phyloP scores from a whole-genome alignment of 2,797 vertebrate genomes.

The Lindbergichthys nudifrons region DNA sequence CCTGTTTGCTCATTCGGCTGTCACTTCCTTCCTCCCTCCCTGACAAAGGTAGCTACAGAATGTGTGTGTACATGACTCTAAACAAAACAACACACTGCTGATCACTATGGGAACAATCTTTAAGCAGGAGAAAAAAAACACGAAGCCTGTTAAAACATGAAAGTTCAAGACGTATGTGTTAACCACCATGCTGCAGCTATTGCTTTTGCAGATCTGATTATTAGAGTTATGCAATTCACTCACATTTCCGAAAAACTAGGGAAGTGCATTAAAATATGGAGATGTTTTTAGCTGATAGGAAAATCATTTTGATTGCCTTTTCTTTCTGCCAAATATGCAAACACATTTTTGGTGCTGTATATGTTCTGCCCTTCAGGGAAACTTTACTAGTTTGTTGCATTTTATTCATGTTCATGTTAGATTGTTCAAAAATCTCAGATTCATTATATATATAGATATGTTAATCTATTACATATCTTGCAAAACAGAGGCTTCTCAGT shows the following conservation, averaged over 20 bases:
- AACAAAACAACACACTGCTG: slow-evolving; percentile 59
- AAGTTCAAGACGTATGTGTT: background rate
- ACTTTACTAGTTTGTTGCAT: background rate
- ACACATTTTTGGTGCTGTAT: background rate
- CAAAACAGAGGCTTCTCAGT: slow-evolving; percentile 47
- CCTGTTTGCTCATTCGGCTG: slow-evolving; percentile 79
- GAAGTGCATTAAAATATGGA: slow-evolving; percentile 42
- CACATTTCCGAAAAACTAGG: slow-evolving; percentile 13
- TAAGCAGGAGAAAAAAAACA: background rate
- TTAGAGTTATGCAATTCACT: slow-evolving; percentile 15
- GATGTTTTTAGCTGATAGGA: slow-evolving; percentile 30
- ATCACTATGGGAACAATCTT: slow-evolving; percentile 41
- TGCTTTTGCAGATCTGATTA: slow-evolving; percentile 20
- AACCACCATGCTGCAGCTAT: background rate
- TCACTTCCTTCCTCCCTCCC: slow-evolving; percentile 74
- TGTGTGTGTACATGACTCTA: slow-evolving; percentile 51
- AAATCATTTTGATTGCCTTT: background rate
- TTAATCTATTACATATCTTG: slow-evolving; percentile 31
- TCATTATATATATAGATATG: background rate
- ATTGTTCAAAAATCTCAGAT: slow-evolving; percentile 16
- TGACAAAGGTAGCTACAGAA: slow-evolving; percentile 57
- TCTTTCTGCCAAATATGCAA: background rate
- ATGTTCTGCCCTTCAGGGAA: background rate
- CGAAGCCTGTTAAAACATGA: slow-evolving; percentile 7
- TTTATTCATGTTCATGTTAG: background rate